Percentiles rank a stretch among this genome's conserved stretches.
These are phyloP conservation scores for Nixonia krombeini DNA, from an alignment of 1,140 invertebrate genomes.

Conservation along the genomic window DNA sequence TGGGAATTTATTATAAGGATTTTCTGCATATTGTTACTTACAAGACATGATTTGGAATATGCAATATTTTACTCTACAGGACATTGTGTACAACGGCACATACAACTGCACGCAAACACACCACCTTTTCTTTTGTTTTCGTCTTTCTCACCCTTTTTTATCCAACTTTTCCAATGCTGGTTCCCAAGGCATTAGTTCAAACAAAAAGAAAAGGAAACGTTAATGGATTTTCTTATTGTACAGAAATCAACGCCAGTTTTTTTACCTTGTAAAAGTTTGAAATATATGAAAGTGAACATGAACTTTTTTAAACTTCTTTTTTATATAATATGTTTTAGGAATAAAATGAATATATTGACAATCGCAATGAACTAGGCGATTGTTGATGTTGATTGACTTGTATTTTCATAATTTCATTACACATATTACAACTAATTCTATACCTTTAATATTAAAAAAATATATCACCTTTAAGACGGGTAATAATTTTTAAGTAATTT, in stretches of 20 bases:
- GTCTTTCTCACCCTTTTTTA: background rate
- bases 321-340: no score
- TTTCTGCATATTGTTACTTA: constrained; percentile 6
- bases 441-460: no score
- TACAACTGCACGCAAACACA: background rate
- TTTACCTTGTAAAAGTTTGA: constrained; percentile 3
- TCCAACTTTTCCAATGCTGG: background rate
- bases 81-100: no score
- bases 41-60: background rate
- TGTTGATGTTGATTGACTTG: no score
- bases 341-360: no score
- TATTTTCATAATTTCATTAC: no score
- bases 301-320: background rate
- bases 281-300: background rate
- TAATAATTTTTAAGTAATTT: no score
- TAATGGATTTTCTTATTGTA: constrained; percentile 9
- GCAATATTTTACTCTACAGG: constrained; percentile 1
- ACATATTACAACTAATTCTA: no score
- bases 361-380: no score
- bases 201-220: constrained; percentile 5
- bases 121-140: background rate
- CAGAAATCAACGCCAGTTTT: constrained; percentile 9
- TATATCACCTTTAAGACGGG: no score
- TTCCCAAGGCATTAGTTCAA: constrained; percentile 4
- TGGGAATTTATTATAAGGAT: no score